Evolutionary conservation across 2,113 vertebrate genomes (phyloP).

Genomic region (Oceanites oceanicus): DNA sequence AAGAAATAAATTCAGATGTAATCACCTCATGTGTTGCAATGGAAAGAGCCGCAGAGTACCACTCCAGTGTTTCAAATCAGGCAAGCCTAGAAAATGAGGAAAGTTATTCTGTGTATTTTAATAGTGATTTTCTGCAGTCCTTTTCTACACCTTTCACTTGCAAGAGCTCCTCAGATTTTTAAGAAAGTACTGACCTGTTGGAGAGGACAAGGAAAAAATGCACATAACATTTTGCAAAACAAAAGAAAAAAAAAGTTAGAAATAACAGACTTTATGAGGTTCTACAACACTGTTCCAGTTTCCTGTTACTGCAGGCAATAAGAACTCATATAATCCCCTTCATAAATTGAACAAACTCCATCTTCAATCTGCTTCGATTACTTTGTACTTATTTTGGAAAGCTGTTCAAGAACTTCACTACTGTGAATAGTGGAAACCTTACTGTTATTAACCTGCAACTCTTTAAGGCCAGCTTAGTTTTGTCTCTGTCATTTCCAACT

Average conservation of each 20-base stretch:
- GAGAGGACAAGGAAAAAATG: neutral
- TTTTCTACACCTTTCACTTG: neutral
- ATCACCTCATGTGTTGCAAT: neutral
- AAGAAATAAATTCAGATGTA: slow-evolving; percentile 15
- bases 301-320: neutral
- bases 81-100: neutral
- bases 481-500: neutral
- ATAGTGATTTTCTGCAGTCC: neutral
- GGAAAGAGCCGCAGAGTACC: neutral
- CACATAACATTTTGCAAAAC: neutral
- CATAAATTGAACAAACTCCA: neutral
- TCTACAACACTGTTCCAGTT: neutral
- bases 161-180: neutral
- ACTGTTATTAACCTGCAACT: neutral
- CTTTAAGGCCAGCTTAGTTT: neutral
- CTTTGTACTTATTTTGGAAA: neutral
- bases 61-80: neutral
- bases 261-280: neutral
- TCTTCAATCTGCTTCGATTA: neutral
- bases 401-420: neutral
- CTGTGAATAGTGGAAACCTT: neutral
- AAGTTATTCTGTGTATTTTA: neutral
- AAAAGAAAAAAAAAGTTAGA: neutral
- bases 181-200: neutral
- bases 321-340: neutral